phyloP scores from a whole-genome alignment of 2,797 vertebrate species.

The Salarias fasciatus region DNA sequence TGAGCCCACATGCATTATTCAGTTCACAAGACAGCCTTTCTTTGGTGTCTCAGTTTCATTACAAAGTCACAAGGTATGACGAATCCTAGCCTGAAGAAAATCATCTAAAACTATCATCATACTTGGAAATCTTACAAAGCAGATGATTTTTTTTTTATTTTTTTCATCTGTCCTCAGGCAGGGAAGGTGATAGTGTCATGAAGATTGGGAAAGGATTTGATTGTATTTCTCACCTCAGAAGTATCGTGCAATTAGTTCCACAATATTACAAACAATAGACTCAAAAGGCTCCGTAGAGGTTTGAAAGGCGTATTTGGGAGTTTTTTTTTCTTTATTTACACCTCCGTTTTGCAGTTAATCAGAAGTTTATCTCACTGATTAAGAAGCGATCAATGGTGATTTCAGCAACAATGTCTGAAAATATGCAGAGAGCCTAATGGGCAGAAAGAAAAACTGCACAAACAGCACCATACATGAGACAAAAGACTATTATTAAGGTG shows the following conservation, averaged over 20 bases:
- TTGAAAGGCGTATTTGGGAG: too few relatives aligned
- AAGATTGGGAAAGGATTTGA: background rate
- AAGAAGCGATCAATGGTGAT: too few relatives aligned
- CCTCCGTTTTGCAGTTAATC: too few relatives aligned
- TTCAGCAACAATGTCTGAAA: too few relatives aligned
- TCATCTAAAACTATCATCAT: conserved; percentile 18
- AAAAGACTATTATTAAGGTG: too few relatives aligned
- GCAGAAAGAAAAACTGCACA: too few relatives aligned
- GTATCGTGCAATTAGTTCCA: background rate
- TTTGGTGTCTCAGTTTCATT: conserved; percentile 45
- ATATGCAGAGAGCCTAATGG: too few relatives aligned
- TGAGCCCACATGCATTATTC: conserved; percentile 62
- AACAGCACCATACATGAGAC: too few relatives aligned
- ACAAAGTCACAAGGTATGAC: conserved; percentile 43
- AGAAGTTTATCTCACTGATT: too few relatives aligned
- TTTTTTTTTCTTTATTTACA: too few relatives aligned
- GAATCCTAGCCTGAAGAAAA: conserved; percentile 38
- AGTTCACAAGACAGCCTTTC: conserved; percentile 33
- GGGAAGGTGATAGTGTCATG: background rate
- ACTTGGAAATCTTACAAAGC: conserved; percentile 7
- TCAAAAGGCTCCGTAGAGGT: background rate
- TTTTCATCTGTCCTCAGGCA: background rate
- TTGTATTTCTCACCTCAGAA: background rate
- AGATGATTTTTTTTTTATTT: too few relatives aligned
- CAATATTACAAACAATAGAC: background rate